Evolutionary conservation across 2,113 vertebrate genomes (phyloP), one percentile per base, ranked within the genome.

Genomic region (Naja naja): DNA sequence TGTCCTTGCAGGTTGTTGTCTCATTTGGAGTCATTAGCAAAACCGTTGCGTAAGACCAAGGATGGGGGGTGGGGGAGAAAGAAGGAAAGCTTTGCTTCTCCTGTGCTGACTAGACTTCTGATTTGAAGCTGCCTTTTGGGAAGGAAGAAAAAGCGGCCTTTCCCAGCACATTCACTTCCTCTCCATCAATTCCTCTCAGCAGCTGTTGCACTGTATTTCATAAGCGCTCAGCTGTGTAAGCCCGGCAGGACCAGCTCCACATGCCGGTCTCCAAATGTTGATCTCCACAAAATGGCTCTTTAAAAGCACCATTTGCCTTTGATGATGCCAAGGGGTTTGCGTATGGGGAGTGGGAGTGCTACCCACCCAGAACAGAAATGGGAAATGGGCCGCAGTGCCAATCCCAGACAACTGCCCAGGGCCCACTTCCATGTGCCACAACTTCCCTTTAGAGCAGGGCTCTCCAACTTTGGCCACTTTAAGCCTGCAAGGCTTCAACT

Each of bases 141-240:
- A 23, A 86, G 30, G 20, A 47, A 49, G 27, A 49, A 49, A 87
- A 87, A 5, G 2, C 0, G 3, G 25, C 23, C 27, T 87, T 52
- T 53, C 27, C 86, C 47, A 43, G 54, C 69, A 45, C 6, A 86
- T 85, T 91, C 93, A 43, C 85, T 85, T 53, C 87, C 90, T 60
- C 53, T 18, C 54, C 8, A 39, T 89, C 53, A 43, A 34, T 89
- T 81, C 52, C 85, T 49, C 10, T 5, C 16, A 43, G 45, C 87
- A 34, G 87, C 43, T 20, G 87, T 55, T 53, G 45, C 34, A 25
- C 90, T 10, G 39, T n/a, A 30, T 89, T 43, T 39, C 54, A 54
- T 47, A 34, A 43, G 10, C 85, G 43, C 87, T 55, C 90, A 52
- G 64, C 60, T 69, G 86, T 64, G 49, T 43, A 23, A 39, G n/a